Evolutionary conservation across 92 coral and sea anemone species (phyloP), one percentile per base, ranked within the genome.

Genomic region (Porites rus): DNA sequence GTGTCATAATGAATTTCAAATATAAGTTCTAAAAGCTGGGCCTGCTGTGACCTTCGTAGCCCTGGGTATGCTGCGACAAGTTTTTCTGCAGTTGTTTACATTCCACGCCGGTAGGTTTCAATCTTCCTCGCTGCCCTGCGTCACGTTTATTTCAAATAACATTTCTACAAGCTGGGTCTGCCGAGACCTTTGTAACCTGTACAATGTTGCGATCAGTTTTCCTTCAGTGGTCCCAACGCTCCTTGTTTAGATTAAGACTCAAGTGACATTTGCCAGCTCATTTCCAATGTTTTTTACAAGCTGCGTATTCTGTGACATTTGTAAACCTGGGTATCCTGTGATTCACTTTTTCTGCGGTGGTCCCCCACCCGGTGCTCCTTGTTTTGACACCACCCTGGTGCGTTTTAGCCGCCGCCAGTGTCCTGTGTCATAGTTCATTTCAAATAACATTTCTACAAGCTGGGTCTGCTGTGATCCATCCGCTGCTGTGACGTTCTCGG

Each of bases 371-470:
- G 92, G 19, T n/a, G 76, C 88, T 18, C 81, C 80, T 12, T 94
- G 96, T 79, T 94, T 97, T 38, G 99, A 92, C 13, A 97, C 88
- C 14, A 97, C 98, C 46, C 99, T 91, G 24, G 99, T 97, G 72
- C 99, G 89, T 87, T 97, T 97, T 9, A 97, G 90, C 43, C 99
- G 83, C 75, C 99, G 92, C 99, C 99, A 97, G 84, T 97, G 99
- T 6, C 99, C 99, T 12, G 99, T 90, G 74, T 97, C 98, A 54
- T 97, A 97, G 86, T 97, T 97, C 99, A 97, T 97, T 71, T 97
- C 99, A 88, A 97, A 97, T 53, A 97, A 82, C 99, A 97, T 97
- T 83, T 97, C 99, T 14, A 97, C 99, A 24, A 97, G 90, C 19
- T 93, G 93, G 8, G 94, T 95, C 74, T 97, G 99, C 72, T 94